Evolutionary conservation across 2,113 vertebrate species (phyloP), one percentile per base, ranked within the genome.

Genomic region (Poeciliopsis retropinna): DNA sequence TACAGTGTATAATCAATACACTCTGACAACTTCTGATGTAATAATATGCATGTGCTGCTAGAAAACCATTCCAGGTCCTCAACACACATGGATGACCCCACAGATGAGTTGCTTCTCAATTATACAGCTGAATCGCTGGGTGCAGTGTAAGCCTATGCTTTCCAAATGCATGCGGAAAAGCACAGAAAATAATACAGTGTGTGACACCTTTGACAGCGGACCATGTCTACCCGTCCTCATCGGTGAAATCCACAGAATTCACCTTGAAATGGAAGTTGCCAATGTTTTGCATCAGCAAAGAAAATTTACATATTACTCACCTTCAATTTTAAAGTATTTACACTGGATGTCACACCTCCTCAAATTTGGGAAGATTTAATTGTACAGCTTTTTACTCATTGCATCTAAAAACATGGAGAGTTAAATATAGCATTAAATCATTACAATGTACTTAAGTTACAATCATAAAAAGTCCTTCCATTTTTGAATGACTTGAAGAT

Each of bases 11-110:
- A 82, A 92, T 93, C 92, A 87, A 92, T 92, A 89, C 32, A 4
- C 81, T 78, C 85, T 88, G 89, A 87, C 89, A 89, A 83, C 29
- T 82, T 68, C 76, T 87, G 89, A 88, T 90, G 86, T 87, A 85
- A 88, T 91, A 89, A 90, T 92, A 88, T 87, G 85, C 83, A 91
- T 91, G 84, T 87, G 80, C 89, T 86, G 83, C 84, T 66, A 67
- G 84, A 76, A 78, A 87, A 83, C 79, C 79, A 78, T 87, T 88
- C 85, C 79, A 75, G 71, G 80, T 76, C 78, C 76, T 68, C 76
- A 71, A 37, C 88, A 84, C 86, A 87, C 86, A 84, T 75, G 87
- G 74, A 78, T 90, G 75, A 86, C 73, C 79, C 68, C 67, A 11
- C 47, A 79, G 81, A 89, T 88, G 87, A 80, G 76, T 67, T 88